Conservation (phyloP, 2,797 vertebrate genomes). For the Thamnophis elegans region DNA sequence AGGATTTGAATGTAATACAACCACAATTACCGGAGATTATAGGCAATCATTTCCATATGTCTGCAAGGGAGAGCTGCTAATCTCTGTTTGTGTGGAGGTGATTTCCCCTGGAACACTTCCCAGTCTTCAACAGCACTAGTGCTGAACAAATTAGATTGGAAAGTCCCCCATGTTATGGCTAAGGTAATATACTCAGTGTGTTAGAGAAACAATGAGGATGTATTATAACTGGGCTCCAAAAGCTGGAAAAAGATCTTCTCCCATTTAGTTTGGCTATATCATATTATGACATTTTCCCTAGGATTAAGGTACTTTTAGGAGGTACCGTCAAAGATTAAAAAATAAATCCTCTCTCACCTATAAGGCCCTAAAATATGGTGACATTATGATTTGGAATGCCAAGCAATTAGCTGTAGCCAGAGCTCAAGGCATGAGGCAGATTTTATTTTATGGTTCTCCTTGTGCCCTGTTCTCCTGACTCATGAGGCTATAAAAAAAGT, state of each 20-base stretch:
- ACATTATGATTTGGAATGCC: slow-evolving; percentile 69
- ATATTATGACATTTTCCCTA: slow-evolving; percentile 58
- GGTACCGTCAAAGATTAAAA: slow-evolving; percentile 53
- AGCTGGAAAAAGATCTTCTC: slow-evolving; percentile 74
- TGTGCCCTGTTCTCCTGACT: slow-evolving; percentile 60
- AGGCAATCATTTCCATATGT: slow-evolving; percentile 97
- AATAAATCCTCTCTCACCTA: slow-evolving; percentile 46
- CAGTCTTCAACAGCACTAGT: slow-evolving; percentile 77
- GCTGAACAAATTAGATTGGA: slow-evolving; percentile 83
- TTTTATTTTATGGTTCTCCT: slow-evolving; percentile 60
- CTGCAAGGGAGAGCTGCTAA: slow-evolving; percentile 94
- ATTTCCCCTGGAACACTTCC: slow-evolving; percentile 89
- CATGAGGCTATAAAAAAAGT: slow-evolving; percentile 52
- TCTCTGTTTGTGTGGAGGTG: slow-evolving; percentile 92
- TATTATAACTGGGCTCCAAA: slow-evolving; percentile 77
- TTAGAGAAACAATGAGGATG: slow-evolving; percentile 78
- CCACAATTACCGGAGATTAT: slow-evolving; percentile 97
- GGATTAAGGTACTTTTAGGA: slow-evolving; percentile 64
- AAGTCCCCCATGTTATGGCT: slow-evolving; percentile 82
- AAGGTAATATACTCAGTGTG: slow-evolving; percentile 80
- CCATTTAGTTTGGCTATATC: slow-evolving; percentile 74
- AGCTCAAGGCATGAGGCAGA: slow-evolving; percentile 53
- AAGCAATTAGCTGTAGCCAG: slow-evolving; percentile 71
- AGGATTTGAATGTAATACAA: slow-evolving; percentile 92
- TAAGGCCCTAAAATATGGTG: slow-evolving; percentile 55